Conservation (phyloP, 2,888 invertebrate genomes). For the Caenorhabditis sp. region DNA sequence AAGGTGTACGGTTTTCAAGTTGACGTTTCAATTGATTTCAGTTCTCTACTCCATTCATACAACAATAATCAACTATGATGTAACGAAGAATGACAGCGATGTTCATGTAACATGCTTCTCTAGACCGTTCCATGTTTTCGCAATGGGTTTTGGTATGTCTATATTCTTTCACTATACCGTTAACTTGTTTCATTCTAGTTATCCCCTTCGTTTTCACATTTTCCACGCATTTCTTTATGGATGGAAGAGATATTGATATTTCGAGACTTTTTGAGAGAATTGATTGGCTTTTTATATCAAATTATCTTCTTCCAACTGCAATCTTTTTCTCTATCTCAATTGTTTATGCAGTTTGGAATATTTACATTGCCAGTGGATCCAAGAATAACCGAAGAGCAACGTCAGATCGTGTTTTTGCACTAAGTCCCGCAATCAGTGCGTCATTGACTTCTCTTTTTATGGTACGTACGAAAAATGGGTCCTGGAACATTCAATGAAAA, state of each 20-base stretch:
- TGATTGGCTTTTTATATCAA: slow-evolving; percentile 52
- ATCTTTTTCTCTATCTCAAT: slow-evolving; percentile 44
- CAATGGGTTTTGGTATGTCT: slow-evolving; percentile 30
- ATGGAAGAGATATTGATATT: slow-evolving; percentile 40
- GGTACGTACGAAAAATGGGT: slow-evolving; percentile 13
- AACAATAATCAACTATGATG: slow-evolving; percentile 25
- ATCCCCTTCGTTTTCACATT: slow-evolving; percentile 53
- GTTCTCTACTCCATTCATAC: slow-evolving; percentile 38
- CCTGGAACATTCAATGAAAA: not conserved
- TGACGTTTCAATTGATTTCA: not conserved
- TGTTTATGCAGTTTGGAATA: slow-evolving; percentile 49
- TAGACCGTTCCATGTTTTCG: slow-evolving; percentile 30
- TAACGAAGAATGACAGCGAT: slow-evolving; percentile 19
- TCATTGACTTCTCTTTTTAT: slow-evolving; percentile 41
- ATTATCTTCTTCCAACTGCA: slow-evolving; percentile 46
- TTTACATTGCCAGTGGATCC: slow-evolving; percentile 35
- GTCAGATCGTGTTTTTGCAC: slow-evolving; percentile 32
- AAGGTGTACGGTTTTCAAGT: not conserved
- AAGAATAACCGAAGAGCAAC: slow-evolving; percentile 40
- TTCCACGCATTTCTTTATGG: slow-evolving; percentile 49
- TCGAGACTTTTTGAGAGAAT: slow-evolving; percentile 29
- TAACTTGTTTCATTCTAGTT: no score
- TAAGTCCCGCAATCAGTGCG: slow-evolving; percentile 42
- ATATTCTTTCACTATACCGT: no score
- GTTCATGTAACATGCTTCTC: slow-evolving; percentile 29